A percentile compares a stretch with the other conserved stretches of the same genome.
Conservation (phyloP, 2,888 invertebrate genomes). For the Diploptera punctata region DNA sequence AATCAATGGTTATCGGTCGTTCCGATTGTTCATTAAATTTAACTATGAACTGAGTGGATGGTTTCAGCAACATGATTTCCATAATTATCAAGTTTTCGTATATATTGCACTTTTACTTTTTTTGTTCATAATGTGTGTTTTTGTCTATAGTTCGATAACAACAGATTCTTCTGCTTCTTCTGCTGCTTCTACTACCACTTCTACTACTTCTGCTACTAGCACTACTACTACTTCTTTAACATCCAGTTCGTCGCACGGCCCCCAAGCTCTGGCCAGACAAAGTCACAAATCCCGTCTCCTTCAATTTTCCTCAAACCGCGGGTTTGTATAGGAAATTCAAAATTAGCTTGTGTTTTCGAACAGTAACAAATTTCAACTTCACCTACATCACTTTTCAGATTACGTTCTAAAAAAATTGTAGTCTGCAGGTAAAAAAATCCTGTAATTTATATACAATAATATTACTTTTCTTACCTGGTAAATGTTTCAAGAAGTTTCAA, state of each 20-base stretch:
- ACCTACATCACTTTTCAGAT: no score
- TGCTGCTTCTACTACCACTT: constrained; percentile 2
- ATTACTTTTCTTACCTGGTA: no score
- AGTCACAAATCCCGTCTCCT: constrained; percentile 90
- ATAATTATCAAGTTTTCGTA: no score
- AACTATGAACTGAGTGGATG: no score
- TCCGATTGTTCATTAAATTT: no score
- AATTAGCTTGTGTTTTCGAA: constrained; percentile 37
- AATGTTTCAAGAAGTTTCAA: no score
- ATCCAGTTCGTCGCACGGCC: constrained; percentile 70
- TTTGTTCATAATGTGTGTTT: constrained; percentile 26
- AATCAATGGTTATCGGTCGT: no score
- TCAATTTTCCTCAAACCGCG: constrained; percentile 87
- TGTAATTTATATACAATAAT: no score
- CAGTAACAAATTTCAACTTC: constrained; percentile 41
- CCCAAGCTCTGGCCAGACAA: constrained; percentile 87
- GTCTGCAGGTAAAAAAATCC: no score
- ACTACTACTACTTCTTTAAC: neutral
- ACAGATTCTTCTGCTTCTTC: constrained; percentile 20
- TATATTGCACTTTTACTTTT: no score
- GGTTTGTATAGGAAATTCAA: constrained; percentile 69
- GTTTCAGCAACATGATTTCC: no score
- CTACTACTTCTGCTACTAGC: neutral
- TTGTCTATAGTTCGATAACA: constrained; percentile 12
- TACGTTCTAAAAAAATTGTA: no score